Evolutionary conservation across 2,888 invertebrate genomes (phyloP), one percentile per base, ranked within the genome.

Genomic region (Lasioglossum villosulum): DNA sequence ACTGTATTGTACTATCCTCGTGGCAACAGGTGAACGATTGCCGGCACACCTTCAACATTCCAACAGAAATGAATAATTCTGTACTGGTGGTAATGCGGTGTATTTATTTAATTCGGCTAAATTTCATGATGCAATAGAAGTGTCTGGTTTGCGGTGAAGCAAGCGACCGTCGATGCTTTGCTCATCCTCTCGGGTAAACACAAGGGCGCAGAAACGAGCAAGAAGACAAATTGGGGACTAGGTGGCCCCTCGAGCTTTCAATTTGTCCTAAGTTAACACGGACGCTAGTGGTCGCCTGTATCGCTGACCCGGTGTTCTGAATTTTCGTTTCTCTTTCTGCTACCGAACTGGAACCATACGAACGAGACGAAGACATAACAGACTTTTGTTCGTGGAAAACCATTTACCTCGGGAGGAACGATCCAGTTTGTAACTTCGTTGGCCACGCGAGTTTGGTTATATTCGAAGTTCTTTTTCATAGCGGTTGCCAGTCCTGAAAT

Each of bases 201-300:
- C 23, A 63, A 68, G 79, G 82, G 78, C 52, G 75, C 81, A 42
- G 79, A 84, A 83, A 82, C 84, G 71, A 77, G 86, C 73, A 59
- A 80, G 73, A 91, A 92, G 84, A 88, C 88, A 89, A 91, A 92
- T 92, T 89, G 87, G 84, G 82, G 84, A 80, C 80, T 86, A 82
- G 83, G 73, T 78, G 75, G 78, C 74, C 88, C 86, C 88, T 83
- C 78, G 88, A 88, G 88, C 89, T 88, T 91, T 89, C 91, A 92
- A 89, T 91, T 91, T 89, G 89, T 92, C 91, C 88, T 87, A 92
- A 91, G 91, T 91, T 91, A 92, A 91, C 91, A 90, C 78, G 75
- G 80, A 83, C 88, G 75, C 56, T 76, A 52, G 56, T 37, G 77
- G 37, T 39, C 70, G 63, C 23, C 45, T 80, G 75, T 85, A 80